Evolutionary conservation across 2,888 invertebrate genomes (phyloP).

Genomic region (Polylopha cassiicola): DNA sequence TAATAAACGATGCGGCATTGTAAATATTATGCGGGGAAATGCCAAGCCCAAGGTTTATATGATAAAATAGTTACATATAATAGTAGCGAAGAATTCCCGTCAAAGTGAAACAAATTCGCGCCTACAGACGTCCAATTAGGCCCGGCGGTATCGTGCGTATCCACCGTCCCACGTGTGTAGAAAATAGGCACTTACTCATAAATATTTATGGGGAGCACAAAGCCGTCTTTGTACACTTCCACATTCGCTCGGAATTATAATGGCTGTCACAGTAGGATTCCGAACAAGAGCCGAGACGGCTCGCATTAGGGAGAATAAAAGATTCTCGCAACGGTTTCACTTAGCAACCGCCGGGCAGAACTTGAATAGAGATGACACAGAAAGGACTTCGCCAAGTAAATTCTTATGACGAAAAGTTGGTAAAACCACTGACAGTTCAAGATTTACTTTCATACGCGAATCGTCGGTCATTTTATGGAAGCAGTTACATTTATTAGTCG

Average conservation of each 20-base stretch:
- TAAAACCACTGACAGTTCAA: constrained; percentile 32
- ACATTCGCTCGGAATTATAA: constrained; percentile 73
- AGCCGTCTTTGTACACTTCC: constrained; percentile 68
- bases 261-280: constrained; percentile 71
- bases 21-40: constrained; percentile 9
- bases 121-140: constrained; percentile 67
- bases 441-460: constrained; percentile 44
- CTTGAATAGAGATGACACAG: constrained; percentile 57
- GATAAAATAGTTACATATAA: constrained; percentile 32
- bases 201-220: constrained; percentile 72
- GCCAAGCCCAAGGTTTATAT: constrained; percentile 9
- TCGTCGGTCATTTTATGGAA: constrained; percentile 27
- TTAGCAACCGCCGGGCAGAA: constrained; percentile 66
- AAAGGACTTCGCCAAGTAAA: constrained; percentile 48
- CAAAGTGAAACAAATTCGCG: constrained; percentile 64
- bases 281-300: constrained; percentile 71
- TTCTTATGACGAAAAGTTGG: constrained; percentile 42
- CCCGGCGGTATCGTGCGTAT: constrained; percentile 67
- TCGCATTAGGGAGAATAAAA: constrained; percentile 68
- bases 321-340: constrained; percentile 63
- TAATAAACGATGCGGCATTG: neutral
- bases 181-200: constrained; percentile 72
- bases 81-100: constrained; percentile 47
- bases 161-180: constrained; percentile 67
- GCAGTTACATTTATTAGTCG: constrained; percentile 32